Conservation (phyloP, 2,797 vertebrate species). For the Rallus crepitans region DNA sequence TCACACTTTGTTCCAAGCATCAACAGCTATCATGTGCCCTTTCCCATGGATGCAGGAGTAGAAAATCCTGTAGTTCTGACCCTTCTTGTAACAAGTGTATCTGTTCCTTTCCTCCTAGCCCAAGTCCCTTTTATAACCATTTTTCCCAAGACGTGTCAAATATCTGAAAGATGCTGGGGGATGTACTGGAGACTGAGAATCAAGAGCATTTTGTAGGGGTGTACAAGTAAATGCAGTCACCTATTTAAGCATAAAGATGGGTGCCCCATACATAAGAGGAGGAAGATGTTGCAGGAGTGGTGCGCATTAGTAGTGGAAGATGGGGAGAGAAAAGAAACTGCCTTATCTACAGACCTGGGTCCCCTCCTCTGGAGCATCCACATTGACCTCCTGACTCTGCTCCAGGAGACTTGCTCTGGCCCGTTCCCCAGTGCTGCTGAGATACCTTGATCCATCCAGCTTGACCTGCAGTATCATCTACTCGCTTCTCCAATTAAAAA, state of each 20-base stretch:
- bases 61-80: not conserved
- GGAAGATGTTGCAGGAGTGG: not conserved
- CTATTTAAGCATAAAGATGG: not conserved
- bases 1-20: not conserved
- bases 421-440: not conserved
- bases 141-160: not conserved
- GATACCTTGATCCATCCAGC: not conserved
- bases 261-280: fast-evolving
- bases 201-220: not conserved
- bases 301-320: not conserved
- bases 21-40: not conserved
- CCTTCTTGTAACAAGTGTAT: not conserved
- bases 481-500: slow-evolving; percentile 73
- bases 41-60: not conserved
- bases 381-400: not conserved
- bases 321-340: not conserved
- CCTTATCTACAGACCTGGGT: not conserved
- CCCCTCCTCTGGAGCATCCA: not conserved
- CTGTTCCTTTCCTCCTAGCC: not conserved
- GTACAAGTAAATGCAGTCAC: not conserved
- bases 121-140: not conserved
- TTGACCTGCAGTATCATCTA: not conserved
- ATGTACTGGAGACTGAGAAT: not conserved
- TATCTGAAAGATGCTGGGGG: not conserved
- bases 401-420: not conserved